These are phyloP conservation scores for Sterrhoptilus dennistouni DNA, from an alignment of 2,113 vertebrate genomes.

Conservation along the genomic window DNA sequence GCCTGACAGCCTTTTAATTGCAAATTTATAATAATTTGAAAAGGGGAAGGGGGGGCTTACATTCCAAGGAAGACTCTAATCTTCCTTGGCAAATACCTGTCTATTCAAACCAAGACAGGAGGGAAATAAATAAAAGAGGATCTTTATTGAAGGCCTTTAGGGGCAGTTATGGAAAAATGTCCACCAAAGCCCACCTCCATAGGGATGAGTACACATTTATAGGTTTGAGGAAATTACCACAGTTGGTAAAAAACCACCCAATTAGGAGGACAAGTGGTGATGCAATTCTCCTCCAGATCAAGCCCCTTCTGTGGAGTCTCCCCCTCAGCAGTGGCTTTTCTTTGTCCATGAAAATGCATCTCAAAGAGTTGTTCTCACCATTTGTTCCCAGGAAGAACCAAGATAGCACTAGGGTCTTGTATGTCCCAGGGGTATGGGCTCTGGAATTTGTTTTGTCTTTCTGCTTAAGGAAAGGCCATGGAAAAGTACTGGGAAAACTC, in stretches of 20 bases:
- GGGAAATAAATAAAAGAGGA: neutral
- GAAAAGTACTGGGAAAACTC: neutral
- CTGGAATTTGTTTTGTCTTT: neutral
- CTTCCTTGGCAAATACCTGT: too few relatives aligned
- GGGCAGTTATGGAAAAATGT: neutral
- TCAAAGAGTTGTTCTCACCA: rapidly evolving
- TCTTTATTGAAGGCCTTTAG: neutral
- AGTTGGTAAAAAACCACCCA: neutral
- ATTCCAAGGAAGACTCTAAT: too few relatives aligned
- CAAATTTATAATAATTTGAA: too few relatives aligned
- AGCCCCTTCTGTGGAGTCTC: too few relatives aligned
- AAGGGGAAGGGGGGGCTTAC: too few relatives aligned
- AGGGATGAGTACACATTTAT: neutral
- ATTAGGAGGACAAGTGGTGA: neutral
- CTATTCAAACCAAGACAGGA: too few relatives aligned
- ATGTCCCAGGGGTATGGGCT: neutral
- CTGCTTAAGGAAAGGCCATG: neutral
- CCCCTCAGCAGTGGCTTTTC: neutral
- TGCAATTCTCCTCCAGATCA: neutral
- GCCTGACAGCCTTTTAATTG: too few relatives aligned
- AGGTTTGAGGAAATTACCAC: neutral
- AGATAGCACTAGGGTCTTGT: neutral
- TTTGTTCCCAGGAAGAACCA: neutral
- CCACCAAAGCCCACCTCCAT: neutral
- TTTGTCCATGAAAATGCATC: neutral